A percentile compares a stretch with the other conserved stretches of the same genome.
Evolutionary conservation across 2,113 vertebrate genomes (phyloP).

Genomic region (Holacanthus passer): DNA sequence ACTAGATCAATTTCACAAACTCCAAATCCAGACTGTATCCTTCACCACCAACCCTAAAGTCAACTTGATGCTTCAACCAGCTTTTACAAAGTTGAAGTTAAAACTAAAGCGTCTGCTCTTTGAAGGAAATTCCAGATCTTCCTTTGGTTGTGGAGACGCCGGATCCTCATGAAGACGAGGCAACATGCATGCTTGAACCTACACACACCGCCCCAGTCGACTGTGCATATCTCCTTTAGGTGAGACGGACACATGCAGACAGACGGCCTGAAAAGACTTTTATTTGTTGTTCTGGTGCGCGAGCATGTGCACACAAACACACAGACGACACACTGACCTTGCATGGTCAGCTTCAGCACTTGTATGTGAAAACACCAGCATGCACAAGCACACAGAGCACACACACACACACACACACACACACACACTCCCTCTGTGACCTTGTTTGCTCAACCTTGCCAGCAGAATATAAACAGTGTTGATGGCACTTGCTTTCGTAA

Average conservation of each 20-base stretch:
- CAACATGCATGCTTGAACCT: not conserved
- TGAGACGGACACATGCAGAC: constrained; percentile 37
- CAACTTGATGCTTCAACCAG: not conserved
- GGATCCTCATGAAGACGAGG: constrained; percentile 23
- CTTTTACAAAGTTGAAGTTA: not conserved
- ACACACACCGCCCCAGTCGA: constrained; percentile 13
- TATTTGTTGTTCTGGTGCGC: constrained; percentile 32
- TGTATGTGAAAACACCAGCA: constrained; percentile 24
- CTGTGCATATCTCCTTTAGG: constrained; percentile 34
- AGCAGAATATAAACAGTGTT: constrained; percentile 37
- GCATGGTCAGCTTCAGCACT: constrained; percentile 52
- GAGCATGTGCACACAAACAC: not conserved
- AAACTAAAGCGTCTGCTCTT: not conserved
- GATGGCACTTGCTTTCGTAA: constrained; percentile 44
- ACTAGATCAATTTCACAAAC: not conserved
- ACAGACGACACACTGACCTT: constrained; percentile 47
- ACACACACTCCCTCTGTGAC: constrained; percentile 15
- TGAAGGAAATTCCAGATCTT: constrained; percentile 1
- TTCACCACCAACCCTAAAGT: not conserved
- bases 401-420: constrained; percentile 1
- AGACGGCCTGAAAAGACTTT: constrained; percentile 40
- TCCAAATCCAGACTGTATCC: not conserved
- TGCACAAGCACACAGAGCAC: constrained; percentile 8
- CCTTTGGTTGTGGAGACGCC: not conserved
- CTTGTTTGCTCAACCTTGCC: constrained; percentile 63